Base-by-base conservation (phyloP, 2,888 invertebrate species). In the Scaeva pyrastri region DNA sequence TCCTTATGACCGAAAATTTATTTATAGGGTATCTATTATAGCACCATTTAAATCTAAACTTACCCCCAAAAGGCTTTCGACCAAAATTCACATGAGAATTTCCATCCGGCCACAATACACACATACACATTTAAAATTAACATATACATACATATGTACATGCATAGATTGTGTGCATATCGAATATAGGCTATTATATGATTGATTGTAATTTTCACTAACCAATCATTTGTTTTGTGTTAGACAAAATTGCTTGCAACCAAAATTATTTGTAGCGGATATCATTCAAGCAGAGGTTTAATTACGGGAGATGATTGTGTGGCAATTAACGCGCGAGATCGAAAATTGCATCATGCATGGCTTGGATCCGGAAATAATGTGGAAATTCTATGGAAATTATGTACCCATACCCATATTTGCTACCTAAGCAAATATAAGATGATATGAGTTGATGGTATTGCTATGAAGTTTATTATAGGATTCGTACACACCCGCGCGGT, bases 251-350 rank as follows among this genome's bases (percentile, higher is more conserved):
- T 70, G 75, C 74, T 82, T 82, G 71, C 71, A 43, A 64, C 26
- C 36, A 66, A 79, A 73, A 70, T 66, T 45, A 58, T 55, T 26
- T 48, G 70, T 64, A 56, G 50, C 76, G 76, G 75, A 66, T 71
- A 76, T 55, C 41, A 56, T 62, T 64, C 31, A 56, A 56, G 56
- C 41, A 71, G 21, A 50, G 23, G 64, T 58, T 64, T 76, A 82
- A 82, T 82, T 77, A 76, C 62, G 77, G 72, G 81, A 72, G 82
- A 72, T 64, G 68, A 52, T 68, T 68, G 56, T 66, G 77, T 50
- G 56, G 50, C 26, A 73, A 79, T 66, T 77, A 82, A 50, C 21
- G 39, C 21, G 21, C 21, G 21, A n/a, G 4, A 66, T 66, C 36
- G 66, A 48, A 68, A 68, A 68, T 52, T 39, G n/a, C 31, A 52